A percentile compares a stretch with the other conserved stretches of the same genome.
These are phyloP conservation scores for Bellardia bayeri DNA, from an alignment of 2,888 invertebrate genomes.

Conservation along the genomic window DNA sequence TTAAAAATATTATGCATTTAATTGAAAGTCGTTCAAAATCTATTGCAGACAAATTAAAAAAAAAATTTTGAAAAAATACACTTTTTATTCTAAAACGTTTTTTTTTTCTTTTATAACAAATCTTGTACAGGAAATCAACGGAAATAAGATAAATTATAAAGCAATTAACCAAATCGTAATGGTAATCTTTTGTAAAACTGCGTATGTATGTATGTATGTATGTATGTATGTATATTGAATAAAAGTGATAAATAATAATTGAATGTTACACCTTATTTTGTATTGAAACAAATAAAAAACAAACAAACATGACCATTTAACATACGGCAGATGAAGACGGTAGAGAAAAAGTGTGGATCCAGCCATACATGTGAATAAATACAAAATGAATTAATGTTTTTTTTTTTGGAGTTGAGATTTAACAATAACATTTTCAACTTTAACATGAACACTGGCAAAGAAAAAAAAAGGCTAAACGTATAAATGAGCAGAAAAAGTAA, in stretches of 20 bases:
- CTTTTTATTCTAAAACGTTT: too few species aligned
- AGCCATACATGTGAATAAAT: constrained; percentile 5
- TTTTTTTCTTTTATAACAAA: too few species aligned
- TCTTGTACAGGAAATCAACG: too few species aligned
- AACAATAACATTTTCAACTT: constrained; percentile 40
- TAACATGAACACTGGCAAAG: constrained; percentile 20
- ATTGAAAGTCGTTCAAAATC: too few species aligned
- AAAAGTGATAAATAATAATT: constrained; percentile 14
- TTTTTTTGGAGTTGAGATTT: not conserved
- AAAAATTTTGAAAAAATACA: too few species aligned
- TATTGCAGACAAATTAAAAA: too few species aligned
- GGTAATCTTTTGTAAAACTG: not conserved
- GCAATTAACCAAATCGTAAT: not conserved
- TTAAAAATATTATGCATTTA: too few species aligned
- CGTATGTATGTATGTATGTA: too few species aligned
- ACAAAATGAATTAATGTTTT: constrained; percentile 5
- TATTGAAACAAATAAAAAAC: not conserved
- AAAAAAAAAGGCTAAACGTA: constrained; percentile 20
- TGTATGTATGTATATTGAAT: not conserved
- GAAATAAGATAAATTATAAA: too few species aligned
- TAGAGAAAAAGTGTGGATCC: not conserved
- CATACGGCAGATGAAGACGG: not conserved
- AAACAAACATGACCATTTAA: not conserved
- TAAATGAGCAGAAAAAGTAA: not conserved
- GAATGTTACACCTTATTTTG: not conserved